Base-by-base conservation (phyloP, 2,113 vertebrate genomes). In the Vulpes vulpes region DNA sequence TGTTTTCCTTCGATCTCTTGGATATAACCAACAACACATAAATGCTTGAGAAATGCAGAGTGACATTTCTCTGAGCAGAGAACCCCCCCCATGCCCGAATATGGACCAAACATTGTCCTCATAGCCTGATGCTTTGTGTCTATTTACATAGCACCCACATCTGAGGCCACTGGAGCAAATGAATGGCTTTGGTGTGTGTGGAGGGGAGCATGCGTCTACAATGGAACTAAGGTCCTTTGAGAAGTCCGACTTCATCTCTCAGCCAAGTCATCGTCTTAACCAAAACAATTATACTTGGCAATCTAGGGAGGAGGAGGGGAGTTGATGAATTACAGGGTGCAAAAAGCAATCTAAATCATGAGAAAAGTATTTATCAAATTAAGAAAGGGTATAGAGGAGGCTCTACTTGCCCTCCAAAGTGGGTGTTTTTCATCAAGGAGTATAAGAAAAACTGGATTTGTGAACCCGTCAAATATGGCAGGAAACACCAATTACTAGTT, bases 391-490 rank as follows among this genome's bases (percentile, higher is more conserved):
- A 38, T 15, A 60, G 9, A 73, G 67, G 90, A 92, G 25, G 3
- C 22, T 51, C 27, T 87, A 17, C 38, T 55, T 92, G 17, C 6
- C 32, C 25, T 95, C 87, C 74, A 38, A 83, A 92, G 53, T 65
- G 69, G 62, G 35, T 53, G 1, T 19, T 95, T 62, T 67, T 79
- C 8, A 30, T 65, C 80, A 95, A 83, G n/a, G 32, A 64, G n/a
- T 15, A 20, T 15, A 49, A 81, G 17, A 93, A 93, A 93, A 96
- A 51, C 16, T 91, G 11, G 53, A 94, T 78, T 89, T 91, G 93
- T 71, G 59, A 86, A 55, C 78, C 73, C 64, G 32, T 87, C 20
- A 94, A 25, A 85, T 64, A 90, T n/a, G 23, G 32, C 84, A 94
- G n/a, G 60, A 95, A 94, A 73, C 11, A 69, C 90, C 74, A 59